Percentiles rank a stretch among this genome's conserved stretches.
These are phyloP conservation scores for Amphipyra berbera DNA, from an alignment of 2,888 invertebrate genomes.

Conservation along the genomic window DNA sequence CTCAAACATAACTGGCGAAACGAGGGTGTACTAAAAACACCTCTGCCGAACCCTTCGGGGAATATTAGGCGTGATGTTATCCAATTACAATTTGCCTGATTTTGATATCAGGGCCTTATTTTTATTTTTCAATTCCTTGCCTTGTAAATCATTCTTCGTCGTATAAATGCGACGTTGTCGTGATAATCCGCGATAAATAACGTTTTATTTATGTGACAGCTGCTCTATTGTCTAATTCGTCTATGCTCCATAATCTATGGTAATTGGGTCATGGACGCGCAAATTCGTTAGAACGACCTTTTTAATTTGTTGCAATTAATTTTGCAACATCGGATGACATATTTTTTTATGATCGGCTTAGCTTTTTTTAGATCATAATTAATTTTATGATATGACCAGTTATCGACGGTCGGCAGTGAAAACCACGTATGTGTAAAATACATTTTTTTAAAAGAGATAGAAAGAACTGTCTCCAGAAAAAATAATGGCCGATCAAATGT, in stretches of 20 bases:
- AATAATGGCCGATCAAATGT: too few species aligned
- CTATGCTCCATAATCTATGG: conserved; percentile 41
- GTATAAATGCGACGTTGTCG: conserved; percentile 34
- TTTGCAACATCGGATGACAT: conserved; percentile 36
- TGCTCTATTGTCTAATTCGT: conserved; percentile 35
- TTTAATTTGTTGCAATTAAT: conserved; percentile 58
- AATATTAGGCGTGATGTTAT: too few species aligned
- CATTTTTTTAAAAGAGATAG: too few species aligned
- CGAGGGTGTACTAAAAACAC: too few species aligned
- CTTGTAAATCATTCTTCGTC: conserved; percentile 28
- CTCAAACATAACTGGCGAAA: too few species aligned
- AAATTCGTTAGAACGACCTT: conserved; percentile 53
- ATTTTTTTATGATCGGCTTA: conserved; percentile 5
- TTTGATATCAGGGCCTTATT: too few species aligned
- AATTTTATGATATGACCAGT: background rate
- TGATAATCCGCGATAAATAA: conserved; percentile 46
- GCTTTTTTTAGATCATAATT: background rate
- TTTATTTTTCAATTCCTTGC: too few species aligned
- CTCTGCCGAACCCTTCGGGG: too few species aligned
- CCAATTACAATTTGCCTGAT: too few species aligned
- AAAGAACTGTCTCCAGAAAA: too few species aligned
- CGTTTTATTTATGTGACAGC: conserved; percentile 21
- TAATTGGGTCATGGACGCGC: conserved; percentile 57
- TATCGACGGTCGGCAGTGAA: too few species aligned
- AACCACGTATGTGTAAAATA: too few species aligned